Evolutionary conservation across 2,113 vertebrate genomes (phyloP), one percentile per base, ranked within the genome.

Genomic region (Anser cygnoides): DNA sequence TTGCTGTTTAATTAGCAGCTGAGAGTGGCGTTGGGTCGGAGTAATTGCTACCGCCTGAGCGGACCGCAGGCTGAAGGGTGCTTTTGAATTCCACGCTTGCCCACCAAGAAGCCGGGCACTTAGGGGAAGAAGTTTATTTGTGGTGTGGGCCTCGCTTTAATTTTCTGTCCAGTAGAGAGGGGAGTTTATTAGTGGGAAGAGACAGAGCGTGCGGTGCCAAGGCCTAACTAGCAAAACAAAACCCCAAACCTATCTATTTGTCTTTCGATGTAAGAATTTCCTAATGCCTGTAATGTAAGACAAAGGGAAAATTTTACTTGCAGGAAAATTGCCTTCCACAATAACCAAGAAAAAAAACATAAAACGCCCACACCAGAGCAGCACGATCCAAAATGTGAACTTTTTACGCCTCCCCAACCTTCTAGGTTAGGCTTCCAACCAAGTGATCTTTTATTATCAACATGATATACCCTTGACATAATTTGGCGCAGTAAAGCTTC

Each of bases 401-500:
- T 95, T 95, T 62, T 91, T 94, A 94, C 74, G 89, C 93, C 96
- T 91, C 95, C 90, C 62, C 92, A 52, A 91, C 75, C 87, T 93
- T 93, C 90, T 92, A 85, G 84, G 96, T 86, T 93, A 73, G 94
- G 84, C 85, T 96, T 66, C 86, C 90, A 88, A 93, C 89, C 59
- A 91, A 96, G 88, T 90, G 95, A 84, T 94, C 92, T 92, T 89
- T 97, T 92, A 84, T 94, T 91, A 92, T 85, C 75, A 87, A 77
- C 85, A 89, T 95, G 90, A 94, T 88, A 80, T 77, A 90, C 84
- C 95, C 84, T 91, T 94, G 96, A 96, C 93, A 87, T 96, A 93
- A 96, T 95, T 93, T 92, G 94, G 95, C 87, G 73, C 68, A 89
- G 92, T 96, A 89, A 95, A 95, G 92, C 92, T 95, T 92, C 94